Evolutionary conservation across 2,113 vertebrate species (phyloP).

Genomic region (Trinectes maculatus): DNA sequence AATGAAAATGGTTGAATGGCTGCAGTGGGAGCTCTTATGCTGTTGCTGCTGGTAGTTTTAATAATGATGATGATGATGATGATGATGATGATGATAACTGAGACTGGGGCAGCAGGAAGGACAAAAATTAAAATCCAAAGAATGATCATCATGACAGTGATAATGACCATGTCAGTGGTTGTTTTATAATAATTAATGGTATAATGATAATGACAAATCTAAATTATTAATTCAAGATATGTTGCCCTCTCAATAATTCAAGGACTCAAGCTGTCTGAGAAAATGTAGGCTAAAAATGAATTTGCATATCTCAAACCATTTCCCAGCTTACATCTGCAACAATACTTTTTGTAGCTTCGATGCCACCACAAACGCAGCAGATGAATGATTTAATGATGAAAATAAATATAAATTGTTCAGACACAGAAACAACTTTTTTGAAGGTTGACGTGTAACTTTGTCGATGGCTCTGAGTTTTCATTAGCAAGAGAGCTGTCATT

Average conservation of each 20-base stretch:
- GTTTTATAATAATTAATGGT: background rate
- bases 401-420: too few species aligned
- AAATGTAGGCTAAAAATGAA: slow-evolving; percentile 40
- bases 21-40: too few species aligned
- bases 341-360: slow-evolving; percentile 37
- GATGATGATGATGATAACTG: background rate
- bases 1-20: too few species aligned
- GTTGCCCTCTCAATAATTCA: slow-evolving; percentile 68
- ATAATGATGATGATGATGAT: background rate
- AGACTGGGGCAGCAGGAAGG: background rate
- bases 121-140: too few species aligned
- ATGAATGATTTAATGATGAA: slow-evolving; percentile 5
- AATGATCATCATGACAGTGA: background rate
- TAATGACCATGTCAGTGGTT: background rate
- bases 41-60: background rate
- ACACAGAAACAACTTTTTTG: too few species aligned
- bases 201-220: background rate
- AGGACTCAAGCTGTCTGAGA: slow-evolving; percentile 54
- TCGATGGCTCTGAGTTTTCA: too few species aligned
- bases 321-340: slow-evolving; percentile 21
- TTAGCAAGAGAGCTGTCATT: too few species aligned
- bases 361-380: too few species aligned
- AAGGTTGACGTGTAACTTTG: too few species aligned
- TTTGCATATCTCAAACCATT: slow-evolving; percentile 34
- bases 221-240: slow-evolving; percentile 67